Conservation (phyloP, 2,888 invertebrate species). For the Macrosoma leucophasiata region DNA sequence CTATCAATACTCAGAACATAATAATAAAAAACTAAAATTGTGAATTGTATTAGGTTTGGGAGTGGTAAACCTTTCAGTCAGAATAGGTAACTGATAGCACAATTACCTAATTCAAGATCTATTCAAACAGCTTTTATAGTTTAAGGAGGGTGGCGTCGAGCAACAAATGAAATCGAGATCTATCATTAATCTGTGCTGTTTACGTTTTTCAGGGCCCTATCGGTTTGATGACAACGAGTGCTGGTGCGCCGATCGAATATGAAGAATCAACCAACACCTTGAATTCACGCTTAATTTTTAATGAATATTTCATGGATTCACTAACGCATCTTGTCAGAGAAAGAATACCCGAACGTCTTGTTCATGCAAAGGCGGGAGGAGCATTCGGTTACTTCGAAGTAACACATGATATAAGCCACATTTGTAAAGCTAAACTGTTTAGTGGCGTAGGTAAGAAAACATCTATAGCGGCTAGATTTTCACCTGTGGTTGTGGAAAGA, state of each 20-base stretch:
- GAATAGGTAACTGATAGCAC: neutral
- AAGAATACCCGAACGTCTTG: conserved; percentile 93
- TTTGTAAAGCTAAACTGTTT: conserved; percentile 84
- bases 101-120: neutral
- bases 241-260: conserved; percentile 85
- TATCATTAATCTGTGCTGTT: neutral
- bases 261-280: conserved; percentile 83
- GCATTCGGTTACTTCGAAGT: conserved; percentile 90
- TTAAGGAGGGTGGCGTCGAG: too few relatives aligned
- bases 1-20: neutral
- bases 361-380: conserved; percentile 94
- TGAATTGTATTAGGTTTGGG: neutral
- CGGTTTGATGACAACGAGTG: conserved; percentile 80
- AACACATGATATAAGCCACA: conserved; percentile 86
- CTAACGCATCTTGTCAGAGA: conserved; percentile 88
- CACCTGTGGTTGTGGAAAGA: conserved; percentile 87
- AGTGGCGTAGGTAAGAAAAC: conserved; percentile 83
- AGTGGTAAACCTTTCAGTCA: neutral
- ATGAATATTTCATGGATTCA: conserved; percentile 84
- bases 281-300: conserved; percentile 86
- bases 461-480: conserved; percentile 85
- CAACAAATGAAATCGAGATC: neutral
- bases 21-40: neutral
- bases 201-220: conserved; percentile 57
- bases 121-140: neutral